Percentiles rank a stretch among this genome's conserved stretches.
phyloP scores from a whole-genome alignment of 1,140 invertebrate genomes.

The Drosophila obscura region DNA sequence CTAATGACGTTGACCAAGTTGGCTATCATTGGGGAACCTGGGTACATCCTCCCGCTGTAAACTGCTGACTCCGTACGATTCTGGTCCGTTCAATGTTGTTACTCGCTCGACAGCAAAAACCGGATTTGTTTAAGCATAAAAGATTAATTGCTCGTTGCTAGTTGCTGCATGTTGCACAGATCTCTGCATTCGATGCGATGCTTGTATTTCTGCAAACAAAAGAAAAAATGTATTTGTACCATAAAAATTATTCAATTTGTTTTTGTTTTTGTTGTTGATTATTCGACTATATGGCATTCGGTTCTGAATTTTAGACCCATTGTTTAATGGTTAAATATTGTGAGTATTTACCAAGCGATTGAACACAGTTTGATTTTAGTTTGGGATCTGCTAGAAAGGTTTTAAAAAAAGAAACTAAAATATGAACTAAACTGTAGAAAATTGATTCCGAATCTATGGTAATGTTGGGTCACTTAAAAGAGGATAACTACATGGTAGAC shows the following conservation, averaged over 20 bases:
- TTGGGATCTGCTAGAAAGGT: not conserved
- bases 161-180: conserved; percentile 28
- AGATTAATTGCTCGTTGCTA: conserved; percentile 52
- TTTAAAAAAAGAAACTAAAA: no score
- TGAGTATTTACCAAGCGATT: conserved; percentile 22
- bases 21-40: conserved; percentile 28
- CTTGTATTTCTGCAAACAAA: conserved; percentile 40
- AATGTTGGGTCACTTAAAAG: no score
- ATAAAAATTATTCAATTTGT: conserved; percentile 42
- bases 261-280: conserved; percentile 28
- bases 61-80: conserved; percentile 2
- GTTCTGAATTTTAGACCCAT: conserved; percentile 3
- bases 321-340: conserved; percentile 9
- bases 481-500: conserved; percentile 10
- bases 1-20: conserved; percentile 34
- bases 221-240: conserved; percentile 24
- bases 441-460: no score
- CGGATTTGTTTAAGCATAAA: conserved; percentile 60
- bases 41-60: conserved; percentile 13
- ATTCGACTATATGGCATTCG: conserved; percentile 16
- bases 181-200: conserved; percentile 20
- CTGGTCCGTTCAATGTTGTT: conserved; percentile 24
- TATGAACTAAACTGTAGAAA: no score
- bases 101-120: conserved; percentile 11
- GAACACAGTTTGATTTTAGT: conserved; percentile 24